These are phyloP conservation scores for Luscinia luscinia DNA, from an alignment of 2,797 vertebrate species.

Conservation along the genomic window DNA sequence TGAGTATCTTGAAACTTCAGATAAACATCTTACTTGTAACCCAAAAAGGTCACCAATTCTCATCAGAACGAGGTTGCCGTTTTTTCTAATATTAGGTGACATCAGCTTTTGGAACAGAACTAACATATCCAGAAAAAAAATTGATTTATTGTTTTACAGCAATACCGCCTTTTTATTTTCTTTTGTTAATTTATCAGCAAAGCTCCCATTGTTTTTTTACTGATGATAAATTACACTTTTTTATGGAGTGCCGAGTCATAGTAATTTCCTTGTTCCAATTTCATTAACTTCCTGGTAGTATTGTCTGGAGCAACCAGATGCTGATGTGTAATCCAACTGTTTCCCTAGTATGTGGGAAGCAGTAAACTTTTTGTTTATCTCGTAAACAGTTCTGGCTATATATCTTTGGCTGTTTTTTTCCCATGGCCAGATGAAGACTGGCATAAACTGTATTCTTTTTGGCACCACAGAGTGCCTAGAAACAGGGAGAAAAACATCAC, in stretches of 20 bases:
- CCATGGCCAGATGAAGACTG: conserved; percentile 43
- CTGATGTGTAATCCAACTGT: conserved; percentile 78
- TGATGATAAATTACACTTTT: conserved; percentile 73
- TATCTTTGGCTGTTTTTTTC: conserved; percentile 67
- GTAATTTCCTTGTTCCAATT: conserved; percentile 79
- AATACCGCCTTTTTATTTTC: conserved; percentile 48
- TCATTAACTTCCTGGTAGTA: conserved; percentile 79
- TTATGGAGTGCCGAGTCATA: conserved; percentile 76
- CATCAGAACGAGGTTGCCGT: neutral
- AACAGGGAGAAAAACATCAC: conserved; percentile 6
- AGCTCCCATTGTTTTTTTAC: conserved; percentile 73
- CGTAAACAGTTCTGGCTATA: conserved; percentile 64
- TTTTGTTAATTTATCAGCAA: conserved; percentile 71
- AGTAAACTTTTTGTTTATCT: conserved; percentile 70
- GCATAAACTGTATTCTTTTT: neutral
- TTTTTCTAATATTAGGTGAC: conserved; percentile 63
- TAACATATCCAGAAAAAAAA: conserved; percentile 41
- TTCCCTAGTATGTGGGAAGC: conserved; percentile 78
- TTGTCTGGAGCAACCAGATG: conserved; percentile 76
- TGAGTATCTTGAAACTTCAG: conserved; percentile 36
- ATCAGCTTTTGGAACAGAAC: conserved; percentile 56
- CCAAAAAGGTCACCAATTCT: conserved; percentile 9
- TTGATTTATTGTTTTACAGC: conserved; percentile 40
- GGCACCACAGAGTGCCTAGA: neutral
- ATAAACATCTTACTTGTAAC: conserved; percentile 23